These are phyloP conservation scores for Cinara cedri DNA, from an alignment of 2,888 invertebrate species.

Conservation along the genomic window DNA sequence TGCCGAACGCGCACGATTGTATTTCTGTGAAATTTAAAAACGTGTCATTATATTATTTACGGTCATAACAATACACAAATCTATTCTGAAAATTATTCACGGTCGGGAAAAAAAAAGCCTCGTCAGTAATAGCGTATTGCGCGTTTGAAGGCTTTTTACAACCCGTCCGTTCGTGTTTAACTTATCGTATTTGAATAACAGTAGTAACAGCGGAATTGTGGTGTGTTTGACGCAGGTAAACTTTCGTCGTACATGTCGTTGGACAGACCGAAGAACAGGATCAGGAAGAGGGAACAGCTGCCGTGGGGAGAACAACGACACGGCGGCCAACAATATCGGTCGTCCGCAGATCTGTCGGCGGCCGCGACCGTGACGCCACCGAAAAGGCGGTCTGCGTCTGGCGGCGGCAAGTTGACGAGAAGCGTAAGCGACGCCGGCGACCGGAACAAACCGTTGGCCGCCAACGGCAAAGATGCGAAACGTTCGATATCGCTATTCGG, in stretches of 20 bases:
- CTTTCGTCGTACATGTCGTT: constrained; percentile 63
- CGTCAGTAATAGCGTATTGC: too few species aligned
- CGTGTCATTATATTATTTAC: too few species aligned
- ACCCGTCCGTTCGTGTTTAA: too few species aligned
- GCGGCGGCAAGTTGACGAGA: constrained; percentile 60
- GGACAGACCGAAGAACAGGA: constrained; percentile 65
- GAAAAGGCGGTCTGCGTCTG: constrained; percentile 21
- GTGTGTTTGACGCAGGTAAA: constrained; percentile 64
- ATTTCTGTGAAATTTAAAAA: too few species aligned
- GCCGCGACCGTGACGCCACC: constrained; percentile 7
- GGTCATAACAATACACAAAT: too few species aligned
- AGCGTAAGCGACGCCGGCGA: constrained; percentile 69
- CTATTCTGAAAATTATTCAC: too few species aligned
- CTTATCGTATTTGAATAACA: too few species aligned
- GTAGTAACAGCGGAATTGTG: too few species aligned
- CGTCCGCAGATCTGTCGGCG: constrained; percentile 26
- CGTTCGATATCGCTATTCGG: constrained; percentile 54
- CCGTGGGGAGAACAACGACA: constrained; percentile 60
- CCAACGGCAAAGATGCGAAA: constrained; percentile 48
- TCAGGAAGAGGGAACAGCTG: constrained; percentile 60
- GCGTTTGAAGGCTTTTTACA: too few species aligned
- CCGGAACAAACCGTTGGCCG: constrained; percentile 23
- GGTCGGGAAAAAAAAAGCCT: too few species aligned
- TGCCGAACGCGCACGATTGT: too few species aligned
- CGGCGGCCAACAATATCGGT: constrained; percentile 41